Evolutionary conservation across 2,797 vertebrate species (phyloP).

Genomic region (Anas flavirostris): DNA sequence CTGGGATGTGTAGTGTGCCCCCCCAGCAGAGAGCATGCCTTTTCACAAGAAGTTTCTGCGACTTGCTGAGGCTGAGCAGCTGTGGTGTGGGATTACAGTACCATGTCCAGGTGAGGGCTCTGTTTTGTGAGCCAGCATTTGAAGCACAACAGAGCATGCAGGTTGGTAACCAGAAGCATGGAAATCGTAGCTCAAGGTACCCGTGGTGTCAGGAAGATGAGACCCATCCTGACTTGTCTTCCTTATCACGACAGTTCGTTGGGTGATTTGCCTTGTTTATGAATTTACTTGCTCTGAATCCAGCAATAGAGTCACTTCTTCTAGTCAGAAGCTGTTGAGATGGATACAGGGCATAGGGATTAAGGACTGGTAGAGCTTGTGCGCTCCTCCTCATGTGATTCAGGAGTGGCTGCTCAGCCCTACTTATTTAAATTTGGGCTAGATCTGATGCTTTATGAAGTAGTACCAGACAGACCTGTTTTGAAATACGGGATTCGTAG

Average conservation of each 20-base stretch:
- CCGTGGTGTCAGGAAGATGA: neutral
- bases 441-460: conserved; percentile 21
- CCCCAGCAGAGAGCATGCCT: neutral
- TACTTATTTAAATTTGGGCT: conserved; percentile 30
- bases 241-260: too few species aligned
- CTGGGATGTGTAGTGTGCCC: neutral
- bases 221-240: neutral
- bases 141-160: neutral
- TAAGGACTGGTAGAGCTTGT: neutral
- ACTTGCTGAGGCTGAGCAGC: neutral
- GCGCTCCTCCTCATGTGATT: neutral
- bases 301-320: neutral
- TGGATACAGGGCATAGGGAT: neutral
- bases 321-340: neutral
- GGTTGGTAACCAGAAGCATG: neutral
- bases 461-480: conserved; percentile 58
- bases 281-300: neutral
- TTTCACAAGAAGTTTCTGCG: neutral
- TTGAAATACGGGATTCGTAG: neutral
- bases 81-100: neutral
- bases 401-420: neutral
- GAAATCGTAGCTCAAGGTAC: neutral
- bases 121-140: neutral
- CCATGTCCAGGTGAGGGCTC: neutral
- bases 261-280: neutral